phyloP scores from a whole-genome alignment of 2,888 invertebrate species.

The Latheticus oryzae region DNA sequence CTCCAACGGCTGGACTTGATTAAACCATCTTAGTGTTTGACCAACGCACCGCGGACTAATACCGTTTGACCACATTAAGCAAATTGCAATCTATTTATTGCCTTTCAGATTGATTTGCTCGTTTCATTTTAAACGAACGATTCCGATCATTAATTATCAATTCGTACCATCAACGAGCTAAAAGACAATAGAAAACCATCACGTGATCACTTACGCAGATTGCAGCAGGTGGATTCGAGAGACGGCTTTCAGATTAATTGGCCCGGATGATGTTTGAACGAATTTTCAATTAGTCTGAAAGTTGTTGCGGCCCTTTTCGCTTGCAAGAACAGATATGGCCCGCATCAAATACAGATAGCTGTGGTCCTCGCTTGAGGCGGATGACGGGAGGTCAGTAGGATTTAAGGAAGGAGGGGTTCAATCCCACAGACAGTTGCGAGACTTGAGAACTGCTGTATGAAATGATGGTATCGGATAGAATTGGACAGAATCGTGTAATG shows the following conservation, averaged over 20 bases:
- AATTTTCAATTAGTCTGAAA: slow-evolving; percentile 55
- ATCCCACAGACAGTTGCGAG: slow-evolving; percentile 28
- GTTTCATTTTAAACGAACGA: neutral
- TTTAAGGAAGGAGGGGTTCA: slow-evolving; percentile 15
- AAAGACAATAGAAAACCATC: slow-evolving; percentile 8
- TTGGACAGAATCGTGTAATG: neutral
- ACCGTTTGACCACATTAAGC: slow-evolving; percentile 35
- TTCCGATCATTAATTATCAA: neutral
- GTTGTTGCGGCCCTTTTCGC: slow-evolving; percentile 35
- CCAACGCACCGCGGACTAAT: slow-evolving; percentile 44
- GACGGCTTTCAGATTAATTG: slow-evolving; percentile 29
- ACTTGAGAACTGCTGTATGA: slow-evolving; percentile 27
- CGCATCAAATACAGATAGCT: slow-evolving; percentile 29
- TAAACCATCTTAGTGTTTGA: slow-evolving; percentile 45
- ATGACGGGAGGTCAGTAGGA: too few species aligned
- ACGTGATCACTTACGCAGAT: slow-evolving; percentile 19
- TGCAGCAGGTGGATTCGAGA: slow-evolving; percentile 13
- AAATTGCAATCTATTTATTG: slow-evolving; percentile 29
- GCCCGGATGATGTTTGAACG: slow-evolving; percentile 45
- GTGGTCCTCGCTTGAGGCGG: slow-evolving; percentile 20
- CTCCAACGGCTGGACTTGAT: slow-evolving; percentile 35
- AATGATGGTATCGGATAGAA: slow-evolving; percentile 18
- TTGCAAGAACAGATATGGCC: slow-evolving; percentile 11
- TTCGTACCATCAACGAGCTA: too few species aligned
- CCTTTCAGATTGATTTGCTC: slow-evolving; percentile 9